Evolutionary conservation across 2,888 invertebrate species (phyloP), one percentile per base, ranked within the genome.

Genomic region (Sarcophaga carnaria): DNA sequence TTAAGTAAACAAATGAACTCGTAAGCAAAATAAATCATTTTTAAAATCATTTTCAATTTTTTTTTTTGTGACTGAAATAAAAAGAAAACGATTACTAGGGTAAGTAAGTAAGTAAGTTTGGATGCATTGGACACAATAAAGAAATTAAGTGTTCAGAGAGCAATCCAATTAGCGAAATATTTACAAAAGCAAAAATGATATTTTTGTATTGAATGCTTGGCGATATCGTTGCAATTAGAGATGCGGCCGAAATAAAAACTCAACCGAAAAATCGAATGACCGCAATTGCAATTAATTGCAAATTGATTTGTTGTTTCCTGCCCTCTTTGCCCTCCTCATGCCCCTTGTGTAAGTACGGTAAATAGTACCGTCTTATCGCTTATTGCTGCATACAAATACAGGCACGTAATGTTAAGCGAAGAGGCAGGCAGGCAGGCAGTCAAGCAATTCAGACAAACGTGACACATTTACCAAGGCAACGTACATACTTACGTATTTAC

Each of bases 251-350:
- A 49, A 14, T 49, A 49, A 12, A 14, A 49, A 14, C 4, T 54
- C 14, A 54, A 54, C 12, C 4, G 14, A 54, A 54, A 54, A 12
- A 54, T 4, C 54, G 8, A 63, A 64, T 71, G 70, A 67, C 76
- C 76, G 63, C 84, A 84, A 84, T 84, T 87, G 79, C 87, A 84
- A 80, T 84, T 84, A 87, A 84, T 84, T 84, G 79, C 75, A 78
- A 87, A 87, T 87, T 87, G 84, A 81, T 79, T 84, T 67, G 78
- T 81, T 81, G 81, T 76, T 80, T 27, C 20, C 60, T 49, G 37
- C 8, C 4, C 22, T 22, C 22, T 1, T 17, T 14, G 54, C 54
- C 17, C 17, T 54, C 54, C 37, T 37, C 2, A 37, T 10, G 54
- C 54, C 17, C 54, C 54, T 17, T 54, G 17, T 54, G 37, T 37